Conservation (phyloP, 2,888 invertebrate species). For the Odontomyia ornata region DNA sequence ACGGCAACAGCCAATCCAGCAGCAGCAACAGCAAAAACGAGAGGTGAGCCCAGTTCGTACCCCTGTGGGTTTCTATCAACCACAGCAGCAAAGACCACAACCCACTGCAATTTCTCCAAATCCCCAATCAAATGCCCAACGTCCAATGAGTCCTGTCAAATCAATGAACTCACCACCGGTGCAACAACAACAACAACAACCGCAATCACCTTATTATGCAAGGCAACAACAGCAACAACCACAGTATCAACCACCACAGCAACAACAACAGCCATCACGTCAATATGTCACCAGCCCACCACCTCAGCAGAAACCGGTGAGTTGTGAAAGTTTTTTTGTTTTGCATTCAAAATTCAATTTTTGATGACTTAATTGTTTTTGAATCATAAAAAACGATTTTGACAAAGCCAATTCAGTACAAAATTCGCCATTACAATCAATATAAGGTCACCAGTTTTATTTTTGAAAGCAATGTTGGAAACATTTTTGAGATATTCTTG, state of each 20-base stretch:
- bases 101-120: conserved; percentile 52
- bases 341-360: too few relatives aligned
- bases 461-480: too few relatives aligned
- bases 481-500: too few relatives aligned
- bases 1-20: conserved; percentile 54
- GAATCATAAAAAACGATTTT: too few relatives aligned
- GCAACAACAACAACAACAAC: conserved; percentile 37
- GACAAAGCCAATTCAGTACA: too few relatives aligned
- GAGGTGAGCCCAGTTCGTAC: conserved; percentile 46
- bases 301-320: conserved; percentile 53
- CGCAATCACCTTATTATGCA: conserved; percentile 43
- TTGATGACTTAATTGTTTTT: too few relatives aligned
- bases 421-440: too few relatives aligned
- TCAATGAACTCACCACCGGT: conserved; percentile 41
- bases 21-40: conserved; percentile 54
- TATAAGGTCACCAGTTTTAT: too few relatives aligned
- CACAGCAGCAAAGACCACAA: conserved; percentile 40
- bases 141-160: conserved; percentile 61
- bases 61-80: conserved; percentile 51
- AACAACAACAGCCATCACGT: background rate
- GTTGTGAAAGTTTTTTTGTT: background rate
- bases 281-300: conserved; percentile 52
- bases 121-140: conserved; percentile 51
- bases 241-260: conserved; percentile 50
- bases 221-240: conserved; percentile 51